phyloP scores from a whole-genome alignment of 2,888 invertebrate genomes.

The Lithodes maja region DNA sequence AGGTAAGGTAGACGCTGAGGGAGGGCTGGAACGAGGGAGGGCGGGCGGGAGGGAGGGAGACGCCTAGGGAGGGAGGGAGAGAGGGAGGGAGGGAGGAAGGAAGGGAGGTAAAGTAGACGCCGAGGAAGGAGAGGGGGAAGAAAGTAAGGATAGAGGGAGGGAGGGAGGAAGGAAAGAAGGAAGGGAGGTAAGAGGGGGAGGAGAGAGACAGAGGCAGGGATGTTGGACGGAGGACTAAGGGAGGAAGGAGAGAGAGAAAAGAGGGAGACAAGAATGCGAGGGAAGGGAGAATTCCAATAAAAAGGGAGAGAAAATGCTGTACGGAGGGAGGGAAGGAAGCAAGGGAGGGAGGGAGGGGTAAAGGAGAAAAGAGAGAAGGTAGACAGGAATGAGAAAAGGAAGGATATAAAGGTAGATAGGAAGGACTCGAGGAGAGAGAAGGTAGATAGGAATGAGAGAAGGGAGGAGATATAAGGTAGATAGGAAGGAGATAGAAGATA shows the following conservation, averaged over 20 bases:
- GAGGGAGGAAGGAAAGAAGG: background rate
- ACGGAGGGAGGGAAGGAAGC: background rate
- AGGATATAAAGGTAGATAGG: too few species aligned
- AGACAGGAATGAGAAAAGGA: too few species aligned
- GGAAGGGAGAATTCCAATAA: too few species aligned
- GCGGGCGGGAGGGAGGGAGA: background rate
- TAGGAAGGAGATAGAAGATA: too few species aligned
- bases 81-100: background rate
- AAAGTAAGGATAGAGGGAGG: background rate
- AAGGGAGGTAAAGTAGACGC: background rate
- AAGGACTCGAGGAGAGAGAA: too few species aligned
- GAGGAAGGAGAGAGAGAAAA: background rate
- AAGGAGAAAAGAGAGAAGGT: background rate
- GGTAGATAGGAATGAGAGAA: too few species aligned
- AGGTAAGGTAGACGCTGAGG: background rate
- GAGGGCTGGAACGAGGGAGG: conserved; percentile 11
- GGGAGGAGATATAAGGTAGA: too few species aligned
- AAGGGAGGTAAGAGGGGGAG: background rate
- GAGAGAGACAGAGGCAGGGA: background rate
- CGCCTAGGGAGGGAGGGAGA: background rate
- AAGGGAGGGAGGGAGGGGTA: background rate
- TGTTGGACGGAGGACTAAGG: background rate
- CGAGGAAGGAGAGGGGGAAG: background rate
- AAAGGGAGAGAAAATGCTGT: too few species aligned
- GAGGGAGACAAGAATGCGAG: too few species aligned